Evolutionary conservation across 2,888 invertebrate species (phyloP), one percentile per base, ranked within the genome.

Genomic region (Epinotia bilunana): DNA sequence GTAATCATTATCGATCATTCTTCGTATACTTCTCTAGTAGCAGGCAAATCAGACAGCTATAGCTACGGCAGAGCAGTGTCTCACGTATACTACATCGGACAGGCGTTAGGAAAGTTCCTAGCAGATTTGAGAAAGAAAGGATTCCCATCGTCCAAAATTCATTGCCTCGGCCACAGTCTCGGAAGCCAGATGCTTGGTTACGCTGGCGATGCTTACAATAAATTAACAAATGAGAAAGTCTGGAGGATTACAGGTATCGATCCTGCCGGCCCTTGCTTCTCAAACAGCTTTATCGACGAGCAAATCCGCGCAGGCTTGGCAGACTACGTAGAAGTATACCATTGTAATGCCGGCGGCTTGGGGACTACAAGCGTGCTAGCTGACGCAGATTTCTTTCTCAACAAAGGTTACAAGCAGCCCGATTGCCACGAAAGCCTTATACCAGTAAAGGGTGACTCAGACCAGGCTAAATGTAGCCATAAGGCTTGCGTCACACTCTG

Each of bases 331-430:
- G 95, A 95, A 84, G 93, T 95, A 0, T 93, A 95, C 78, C 96
- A 96, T 82, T 95, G 95, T 9, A 95, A 95, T 77, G 94, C 94
- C 60, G 95, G 95, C 3, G 92, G 91, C 0, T 84, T 95, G 13
- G 95, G 95, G 1, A 93, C 94, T 0, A 93, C 90, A 1, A 87
- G 91, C 43, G 92, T 94, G 0, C 80, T 95, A 23, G 95, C 95
- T 33, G 95, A 95, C 76, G 90, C 91, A 0, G 95, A 96, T 80
- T 95, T 95, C 85, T 95, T 93, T 80, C 93, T 95, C 12, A 95
- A 95, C 78, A 94, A 94, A 11, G 95, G 95, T 0, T 85, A 84
- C 57, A 89, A 91, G 12, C 96, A 96, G 80, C 95, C 95, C 0
- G 90, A 94, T 49, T 95, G 95, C 75, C 88, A 86, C 62, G 86